A percentile compares a stretch with the other conserved stretches of the same genome.
Evolutionary conservation across 2,113 vertebrate genomes (phyloP).

Genomic region (Cnemophilus loriae): DNA sequence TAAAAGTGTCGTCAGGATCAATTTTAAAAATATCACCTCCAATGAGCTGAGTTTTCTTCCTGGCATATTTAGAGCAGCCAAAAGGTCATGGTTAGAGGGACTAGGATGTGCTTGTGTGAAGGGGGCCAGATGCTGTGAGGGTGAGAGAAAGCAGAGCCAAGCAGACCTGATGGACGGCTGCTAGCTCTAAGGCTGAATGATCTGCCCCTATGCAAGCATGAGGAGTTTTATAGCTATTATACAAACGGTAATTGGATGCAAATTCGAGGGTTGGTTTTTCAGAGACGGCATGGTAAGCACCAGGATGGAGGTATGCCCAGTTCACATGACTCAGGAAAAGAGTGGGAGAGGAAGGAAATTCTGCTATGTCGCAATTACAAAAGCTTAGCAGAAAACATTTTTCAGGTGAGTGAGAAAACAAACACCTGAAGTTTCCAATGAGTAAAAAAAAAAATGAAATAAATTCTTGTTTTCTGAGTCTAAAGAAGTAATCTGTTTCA

Average conservation of each 20-base stretch:
- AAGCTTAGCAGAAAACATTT: not conserved
- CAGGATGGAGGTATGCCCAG: not conserved
- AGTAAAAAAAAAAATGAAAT: not conserved
- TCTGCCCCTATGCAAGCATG: not conserved
- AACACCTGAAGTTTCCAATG: not conserved
- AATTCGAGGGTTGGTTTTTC: not conserved
- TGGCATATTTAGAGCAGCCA: not conserved
- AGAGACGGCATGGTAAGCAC: not conserved
- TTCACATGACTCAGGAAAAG: not conserved
- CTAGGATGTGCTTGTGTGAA: rapidly evolving
- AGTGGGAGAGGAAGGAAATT: not conserved
- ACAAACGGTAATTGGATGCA: not conserved
- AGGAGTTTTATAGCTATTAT: not conserved
- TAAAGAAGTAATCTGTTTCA: not conserved
- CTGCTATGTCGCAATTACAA: not conserved
- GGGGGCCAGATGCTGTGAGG: not conserved
- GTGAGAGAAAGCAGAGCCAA: not conserved
- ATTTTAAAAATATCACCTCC: not conserved
- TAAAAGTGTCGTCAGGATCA: not conserved
- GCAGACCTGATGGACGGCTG: not conserved
- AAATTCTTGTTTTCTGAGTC: conserved; percentile 1
- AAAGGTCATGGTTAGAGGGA: not conserved
- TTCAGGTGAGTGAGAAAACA: conserved; percentile 19
- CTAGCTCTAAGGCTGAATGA: not conserved
- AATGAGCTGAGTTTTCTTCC: not conserved